These are phyloP conservation scores for Pituophis catenifer DNA, from an alignment of 2,113 vertebrate genomes.

Conservation along the genomic window DNA sequence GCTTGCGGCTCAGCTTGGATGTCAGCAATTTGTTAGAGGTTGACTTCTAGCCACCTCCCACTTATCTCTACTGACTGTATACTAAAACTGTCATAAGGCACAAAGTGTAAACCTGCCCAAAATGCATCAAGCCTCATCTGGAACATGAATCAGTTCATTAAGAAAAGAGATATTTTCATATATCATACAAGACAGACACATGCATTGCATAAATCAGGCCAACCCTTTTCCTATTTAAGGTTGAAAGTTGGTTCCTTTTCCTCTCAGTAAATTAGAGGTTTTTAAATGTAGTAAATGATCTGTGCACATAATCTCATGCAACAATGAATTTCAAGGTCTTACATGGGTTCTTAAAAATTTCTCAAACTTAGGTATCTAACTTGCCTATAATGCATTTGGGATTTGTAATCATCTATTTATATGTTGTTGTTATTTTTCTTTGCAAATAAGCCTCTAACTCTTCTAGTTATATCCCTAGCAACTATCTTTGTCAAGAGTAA, in stretches of 20 bases:
- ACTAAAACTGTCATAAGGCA: conserved; percentile 28
- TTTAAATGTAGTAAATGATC: conserved; percentile 74
- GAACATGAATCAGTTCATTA: conserved; percentile 52
- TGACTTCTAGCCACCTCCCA: conserved; percentile 53
- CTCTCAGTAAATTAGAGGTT: conserved; percentile 43
- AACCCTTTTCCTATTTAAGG: conserved; percentile 43
- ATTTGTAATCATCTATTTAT: conserved; percentile 8
- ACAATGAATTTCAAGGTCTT: conserved; percentile 74
- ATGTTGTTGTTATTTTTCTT: conserved; percentile 43
- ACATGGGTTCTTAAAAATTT: conserved; percentile 65
- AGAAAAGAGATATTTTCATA: conserved; percentile 52
- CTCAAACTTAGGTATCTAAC: conserved; percentile 47
- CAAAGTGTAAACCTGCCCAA: conserved; percentile 57
- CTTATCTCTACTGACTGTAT: conserved; percentile 59
- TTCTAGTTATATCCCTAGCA: conserved; percentile 25
- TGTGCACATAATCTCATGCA: conserved; percentile 75
- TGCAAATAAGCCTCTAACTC: conserved; percentile 42
- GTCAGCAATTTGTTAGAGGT: conserved; percentile 74
- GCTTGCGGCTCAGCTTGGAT: conserved; percentile 68
- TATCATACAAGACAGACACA: conserved; percentile 46
- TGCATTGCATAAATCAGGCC: conserved; percentile 47
- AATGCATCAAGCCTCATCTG: conserved; percentile 26
- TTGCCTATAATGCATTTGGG: conserved; percentile 49
- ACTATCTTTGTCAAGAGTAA: conserved; percentile 32
- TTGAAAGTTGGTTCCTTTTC: conserved; percentile 50